Conservation (phyloP, 2,113 vertebrate genomes). For the Lasiurus borealis region DNA sequence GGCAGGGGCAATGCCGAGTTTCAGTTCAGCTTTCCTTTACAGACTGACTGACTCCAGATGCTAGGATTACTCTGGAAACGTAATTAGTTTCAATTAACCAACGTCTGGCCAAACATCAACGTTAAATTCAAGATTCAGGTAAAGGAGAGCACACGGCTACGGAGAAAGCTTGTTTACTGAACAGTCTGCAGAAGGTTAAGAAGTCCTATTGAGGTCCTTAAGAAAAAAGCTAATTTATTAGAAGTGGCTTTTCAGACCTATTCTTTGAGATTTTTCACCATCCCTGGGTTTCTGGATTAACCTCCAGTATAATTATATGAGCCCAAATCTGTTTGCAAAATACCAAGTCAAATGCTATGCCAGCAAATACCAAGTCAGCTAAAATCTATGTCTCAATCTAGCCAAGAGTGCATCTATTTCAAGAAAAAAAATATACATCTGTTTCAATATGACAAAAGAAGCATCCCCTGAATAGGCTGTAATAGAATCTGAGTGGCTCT, state of each 20-base stretch:
- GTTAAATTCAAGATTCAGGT: constrained; percentile 71
- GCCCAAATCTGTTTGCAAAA: constrained; percentile 48
- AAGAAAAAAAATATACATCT: constrained; percentile 29
- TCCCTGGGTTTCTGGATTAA: constrained; percentile 43
- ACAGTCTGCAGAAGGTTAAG: constrained; percentile 13
- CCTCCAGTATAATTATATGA: not conserved
- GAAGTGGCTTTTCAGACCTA: constrained; percentile 13
- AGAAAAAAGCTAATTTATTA: constrained; percentile 22
- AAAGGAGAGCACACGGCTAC: constrained; percentile 52
- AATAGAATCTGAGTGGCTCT: not conserved
- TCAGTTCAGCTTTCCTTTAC: constrained; percentile 64
- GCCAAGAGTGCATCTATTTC: constrained; percentile 39
- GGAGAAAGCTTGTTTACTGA: constrained; percentile 24
- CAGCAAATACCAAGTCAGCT: not conserved
- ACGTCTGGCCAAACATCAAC: constrained; percentile 78
- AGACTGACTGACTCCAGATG: constrained; percentile 76
- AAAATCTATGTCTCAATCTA: constrained; percentile 39
- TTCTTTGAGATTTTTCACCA: constrained; percentile 13
- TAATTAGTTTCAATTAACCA: constrained; percentile 82
- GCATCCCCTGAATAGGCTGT: not conserved
- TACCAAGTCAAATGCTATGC: constrained; percentile 24
- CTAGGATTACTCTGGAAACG: constrained; percentile 70
- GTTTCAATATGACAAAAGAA: not conserved
- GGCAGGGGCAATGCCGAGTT: not conserved
- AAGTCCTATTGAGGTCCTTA: constrained; percentile 8